Percentiles rank a stretch among this genome's conserved stretches.
phyloP scores from a whole-genome alignment of 2,888 invertebrate species.

The Epirrhoe tristata region DNA sequence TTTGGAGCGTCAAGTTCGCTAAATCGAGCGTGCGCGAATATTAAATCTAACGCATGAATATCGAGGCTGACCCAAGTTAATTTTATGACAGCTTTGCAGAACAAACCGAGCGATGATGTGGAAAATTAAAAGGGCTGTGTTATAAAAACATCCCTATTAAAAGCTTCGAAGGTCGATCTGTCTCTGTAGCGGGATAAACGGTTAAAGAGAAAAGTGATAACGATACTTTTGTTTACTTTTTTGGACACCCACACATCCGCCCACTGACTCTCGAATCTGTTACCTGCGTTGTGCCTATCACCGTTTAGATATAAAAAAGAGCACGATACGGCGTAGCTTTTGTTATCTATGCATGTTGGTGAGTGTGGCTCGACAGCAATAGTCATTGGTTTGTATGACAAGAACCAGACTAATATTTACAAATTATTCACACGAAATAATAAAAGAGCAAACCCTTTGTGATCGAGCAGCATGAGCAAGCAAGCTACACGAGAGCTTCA shows the following conservation, averaged over 20 bases:
- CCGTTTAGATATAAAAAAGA: constrained; percentile 50
- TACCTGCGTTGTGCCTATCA: constrained; percentile 68
- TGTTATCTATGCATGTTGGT: background rate
- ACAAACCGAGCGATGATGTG: constrained; percentile 64
- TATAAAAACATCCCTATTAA: constrained; percentile 53
- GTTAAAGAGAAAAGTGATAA: constrained; percentile 49
- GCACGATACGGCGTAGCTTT: constrained; percentile 5
- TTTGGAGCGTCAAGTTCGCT: constrained; percentile 69
- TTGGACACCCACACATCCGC: constrained; percentile 59
- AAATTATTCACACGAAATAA: no score
- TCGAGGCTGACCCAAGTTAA: constrained; percentile 47
- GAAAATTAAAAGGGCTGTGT: constrained; percentile 69
- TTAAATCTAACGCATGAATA: constrained; percentile 56
- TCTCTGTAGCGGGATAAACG: constrained; percentile 35
- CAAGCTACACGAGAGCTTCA: no score
- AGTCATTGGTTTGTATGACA: background rate
- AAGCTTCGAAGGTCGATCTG: constrained; percentile 46
- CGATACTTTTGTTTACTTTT: constrained; percentile 66
- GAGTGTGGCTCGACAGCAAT: background rate
- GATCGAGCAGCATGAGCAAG: no score
- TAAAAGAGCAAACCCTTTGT: no score
- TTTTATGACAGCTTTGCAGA: constrained; percentile 53
- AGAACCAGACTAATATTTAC: background rate
- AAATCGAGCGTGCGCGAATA: constrained; percentile 57
- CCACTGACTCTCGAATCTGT: constrained; percentile 66